Percentiles rank a stretch among this genome's conserved stretches.
Conservation (phyloP, 2,113 vertebrate species). For the Neotoma lepida region DNA sequence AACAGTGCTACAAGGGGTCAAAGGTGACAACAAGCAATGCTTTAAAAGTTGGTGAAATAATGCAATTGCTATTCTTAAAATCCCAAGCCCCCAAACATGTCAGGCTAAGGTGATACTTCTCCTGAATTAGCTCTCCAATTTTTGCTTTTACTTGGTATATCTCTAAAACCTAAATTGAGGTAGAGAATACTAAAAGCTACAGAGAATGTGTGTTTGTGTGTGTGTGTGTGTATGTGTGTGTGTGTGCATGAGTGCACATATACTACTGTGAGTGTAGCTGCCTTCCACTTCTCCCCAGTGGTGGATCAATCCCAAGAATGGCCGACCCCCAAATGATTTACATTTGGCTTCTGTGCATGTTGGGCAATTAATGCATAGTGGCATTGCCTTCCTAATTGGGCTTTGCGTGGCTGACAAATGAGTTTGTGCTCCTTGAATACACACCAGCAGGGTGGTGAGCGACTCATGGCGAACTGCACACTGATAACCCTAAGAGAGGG, state of each 20-base stretch:
- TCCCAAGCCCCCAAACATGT: not conserved
- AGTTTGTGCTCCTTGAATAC: slow-evolving; percentile 48
- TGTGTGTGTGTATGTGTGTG: not conserved
- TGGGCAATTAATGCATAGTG: not conserved
- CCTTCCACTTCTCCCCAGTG: not conserved
- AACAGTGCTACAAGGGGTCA: not conserved
- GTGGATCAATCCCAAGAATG: slow-evolving; percentile 5
- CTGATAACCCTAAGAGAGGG: not conserved
- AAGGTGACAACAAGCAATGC: not conserved
- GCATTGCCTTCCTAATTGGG: not conserved
- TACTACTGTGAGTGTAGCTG: not conserved
- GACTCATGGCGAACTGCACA: not conserved
- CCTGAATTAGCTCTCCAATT: not conserved
- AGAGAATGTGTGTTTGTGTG: not conserved
- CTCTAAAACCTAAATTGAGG: not conserved
- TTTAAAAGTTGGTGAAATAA: slow-evolving; percentile 48
- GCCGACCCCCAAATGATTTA: not conserved
- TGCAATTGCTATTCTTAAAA: slow-evolving; percentile 18
- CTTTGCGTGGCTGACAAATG: slow-evolving; percentile 45
- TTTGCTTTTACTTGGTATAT: not conserved
- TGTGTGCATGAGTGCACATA: not conserved
- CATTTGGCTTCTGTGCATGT: not conserved
- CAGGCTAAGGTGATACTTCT: not conserved
- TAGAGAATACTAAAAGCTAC: not conserved
- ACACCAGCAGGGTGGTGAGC: not conserved